These are phyloP conservation scores for Yponomeuta plumbellus DNA, from an alignment of 2,888 invertebrate species.

Conservation along the genomic window DNA sequence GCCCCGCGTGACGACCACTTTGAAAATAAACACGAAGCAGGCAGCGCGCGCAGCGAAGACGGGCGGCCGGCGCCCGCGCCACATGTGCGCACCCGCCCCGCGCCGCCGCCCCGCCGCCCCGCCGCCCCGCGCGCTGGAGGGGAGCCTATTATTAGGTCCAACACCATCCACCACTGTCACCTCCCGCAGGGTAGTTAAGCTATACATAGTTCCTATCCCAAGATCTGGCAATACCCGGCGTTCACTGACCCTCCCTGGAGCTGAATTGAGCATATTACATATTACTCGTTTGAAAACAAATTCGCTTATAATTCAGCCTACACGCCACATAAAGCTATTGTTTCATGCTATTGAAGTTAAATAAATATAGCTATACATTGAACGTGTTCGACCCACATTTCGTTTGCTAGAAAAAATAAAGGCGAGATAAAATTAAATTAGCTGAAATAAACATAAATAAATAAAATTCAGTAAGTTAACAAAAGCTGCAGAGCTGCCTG, in stretches of 20 bases:
- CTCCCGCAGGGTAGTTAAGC: conserved; percentile 72
- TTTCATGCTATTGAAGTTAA: background rate
- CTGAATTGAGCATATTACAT: conserved; percentile 11
- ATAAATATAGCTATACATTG: background rate
- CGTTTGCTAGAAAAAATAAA: no score
- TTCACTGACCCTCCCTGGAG: conserved; percentile 68
- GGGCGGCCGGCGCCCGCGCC: conserved; percentile 56
- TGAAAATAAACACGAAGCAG: conserved; percentile 58
- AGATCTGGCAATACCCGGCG: conserved; percentile 69
- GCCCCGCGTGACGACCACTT: conserved; percentile 71
- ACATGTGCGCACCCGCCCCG: conserved; percentile 68
- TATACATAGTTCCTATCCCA: conserved; percentile 71
- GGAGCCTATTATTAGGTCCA: conserved; percentile 74
- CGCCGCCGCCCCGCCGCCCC: conserved; percentile 51
- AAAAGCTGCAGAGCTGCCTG: background rate
- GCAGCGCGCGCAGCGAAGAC: conserved; percentile 33
- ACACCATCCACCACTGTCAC: conserved; percentile 75
- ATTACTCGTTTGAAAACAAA: background rate
- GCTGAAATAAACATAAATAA: background rate
- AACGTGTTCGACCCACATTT: no score
- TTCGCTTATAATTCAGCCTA: background rate
- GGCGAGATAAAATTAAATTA: background rate
- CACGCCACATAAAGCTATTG: background rate
- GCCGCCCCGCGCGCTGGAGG: conserved; percentile 61
- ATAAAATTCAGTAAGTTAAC: background rate